Evolutionary conservation across 1,140 invertebrate species (phyloP), one percentile per base, ranked within the genome.

Genomic region (Homalodisca vitripennis): DNA sequence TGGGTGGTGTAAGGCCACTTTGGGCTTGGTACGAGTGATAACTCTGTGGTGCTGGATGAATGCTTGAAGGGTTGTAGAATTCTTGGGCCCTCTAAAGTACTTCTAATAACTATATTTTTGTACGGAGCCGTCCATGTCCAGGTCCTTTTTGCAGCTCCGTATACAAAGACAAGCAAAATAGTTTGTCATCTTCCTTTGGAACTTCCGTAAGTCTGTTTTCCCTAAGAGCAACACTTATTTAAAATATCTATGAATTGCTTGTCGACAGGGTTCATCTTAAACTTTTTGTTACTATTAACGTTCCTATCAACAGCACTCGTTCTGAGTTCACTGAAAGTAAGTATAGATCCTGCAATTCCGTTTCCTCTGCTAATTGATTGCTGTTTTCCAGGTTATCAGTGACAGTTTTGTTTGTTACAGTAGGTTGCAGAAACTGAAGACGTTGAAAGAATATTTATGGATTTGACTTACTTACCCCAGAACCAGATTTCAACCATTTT

Each of bases 111-210:
- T 41, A 17, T 41, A 41, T 41, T n/a, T n/a, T 74, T 68, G 73
- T 73, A n/a, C 69, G 67, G 47, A 72, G 1, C n/a, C 73, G 73
- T 30, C 34, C 71, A 73, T 75, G 68, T 74, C 70, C 70, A 46
- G 73, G 74, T 29, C 74, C 64, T 72, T 74, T 73, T 74, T 74
- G 68, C 55, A 72, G 72, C 68, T 74, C 69, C 73, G 71, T 75
- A 73, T 73, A 66, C 34, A 73, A 67, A 72, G 73, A 74, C 70
- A n/a, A n/a, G n/a, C n/a, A n/a, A n/a, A n/a, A n/a, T n/a, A n/a
- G n/a, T n/a, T n/a, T n/a, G n/a, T n/a, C n/a, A n/a, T n/a, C n/a
- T n/a, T n/a, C n/a, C n/a, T n/a, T n/a, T n/a, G n/a, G n/a, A n/a
- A n/a, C n/a, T n/a, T n/a, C n/a, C n/a, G n/a, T 73, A 72, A 74